Evolutionary conservation across 2,888 invertebrate genomes (phyloP).

Genomic region (Tipula helvola): DNA sequence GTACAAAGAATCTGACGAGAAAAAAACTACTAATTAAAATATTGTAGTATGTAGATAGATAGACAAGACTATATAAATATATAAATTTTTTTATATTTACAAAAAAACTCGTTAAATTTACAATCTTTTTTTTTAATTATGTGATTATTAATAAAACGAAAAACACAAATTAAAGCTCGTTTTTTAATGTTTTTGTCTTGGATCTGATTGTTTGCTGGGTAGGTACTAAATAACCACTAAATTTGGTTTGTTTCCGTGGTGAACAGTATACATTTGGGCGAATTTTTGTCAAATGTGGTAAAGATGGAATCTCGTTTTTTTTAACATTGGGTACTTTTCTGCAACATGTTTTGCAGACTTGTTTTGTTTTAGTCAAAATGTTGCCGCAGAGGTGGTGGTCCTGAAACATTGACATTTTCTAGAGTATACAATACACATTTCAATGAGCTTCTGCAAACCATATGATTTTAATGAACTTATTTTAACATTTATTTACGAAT

Average conservation of each 20-base stretch:
- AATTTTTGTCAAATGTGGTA: not conserved
- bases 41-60: not conserved
- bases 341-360: too few species aligned
- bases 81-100: not conserved
- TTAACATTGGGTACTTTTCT: not conserved
- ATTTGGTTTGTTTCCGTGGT: not conserved
- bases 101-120: not conserved
- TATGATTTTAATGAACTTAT: too few species aligned
- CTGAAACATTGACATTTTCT: too few species aligned
- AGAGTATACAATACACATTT: too few species aligned
- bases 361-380: too few species aligned
- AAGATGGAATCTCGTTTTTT: not conserved
- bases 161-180: not conserved
- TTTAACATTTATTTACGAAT: too few species aligned
- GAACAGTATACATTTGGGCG: not conserved
- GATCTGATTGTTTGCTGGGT: not conserved
- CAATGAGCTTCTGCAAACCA: too few species aligned
- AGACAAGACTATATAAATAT: not conserved
- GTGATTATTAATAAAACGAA: not conserved
- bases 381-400: too few species aligned
- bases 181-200: not conserved
- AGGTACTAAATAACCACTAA: not conserved
- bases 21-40: constrained; percentile 23
- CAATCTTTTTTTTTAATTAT: not conserved
- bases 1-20: constrained; percentile 72